Base-by-base conservation (phyloP, 2,888 invertebrate genomes). In the Blastobasis adustella region DNA sequence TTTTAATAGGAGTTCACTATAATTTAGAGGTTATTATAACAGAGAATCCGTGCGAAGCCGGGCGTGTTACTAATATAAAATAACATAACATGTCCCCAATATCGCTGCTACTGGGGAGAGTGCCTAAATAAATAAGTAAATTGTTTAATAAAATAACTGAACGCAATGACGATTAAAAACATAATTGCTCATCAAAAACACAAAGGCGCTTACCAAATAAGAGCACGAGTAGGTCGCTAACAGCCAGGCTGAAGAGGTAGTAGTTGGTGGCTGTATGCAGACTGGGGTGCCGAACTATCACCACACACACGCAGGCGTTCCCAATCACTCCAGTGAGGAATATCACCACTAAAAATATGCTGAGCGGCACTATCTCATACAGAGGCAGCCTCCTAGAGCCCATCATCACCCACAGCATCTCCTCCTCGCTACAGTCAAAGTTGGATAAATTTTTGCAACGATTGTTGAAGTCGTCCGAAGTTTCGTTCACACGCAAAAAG, bases 191-290 rank as follows among this genome's bases (percentile, higher is more conserved):
- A 23, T 23, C 23, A 3, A 23, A 23, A 23, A 23, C 23, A 23
- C 23, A 23, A 23, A 23, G 44, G 9, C 45, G 71, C 94, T 92
- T 79, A 94, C 97, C 97, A 65, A 96, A 92, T 46, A 95, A 76
- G 23, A 97, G 89, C 59, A 96, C 90, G 51, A 94, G 90, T 45
- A 97, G 85, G 82, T 98, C 97, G 48, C 96, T 96, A 37, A 97
- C 91, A 48, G 97, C 96, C 77, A 97, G 86, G 78, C 94, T 96
- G 82, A 97, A 95, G 49, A 97, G 89, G 73, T 97, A 97, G 77
- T 95, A 97, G 77, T 98, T 97, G 0, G 97, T 98, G 0, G 96
- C 94, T 0, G 96, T 96, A 69, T 96, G 96, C 90, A 97, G 91
- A 10, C 93, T 91, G 0, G 92, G 90, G 67, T 96, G 95, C 54